phyloP scores from a whole-genome alignment of 2,113 vertebrate species.

The Alethe castanea region DNA sequence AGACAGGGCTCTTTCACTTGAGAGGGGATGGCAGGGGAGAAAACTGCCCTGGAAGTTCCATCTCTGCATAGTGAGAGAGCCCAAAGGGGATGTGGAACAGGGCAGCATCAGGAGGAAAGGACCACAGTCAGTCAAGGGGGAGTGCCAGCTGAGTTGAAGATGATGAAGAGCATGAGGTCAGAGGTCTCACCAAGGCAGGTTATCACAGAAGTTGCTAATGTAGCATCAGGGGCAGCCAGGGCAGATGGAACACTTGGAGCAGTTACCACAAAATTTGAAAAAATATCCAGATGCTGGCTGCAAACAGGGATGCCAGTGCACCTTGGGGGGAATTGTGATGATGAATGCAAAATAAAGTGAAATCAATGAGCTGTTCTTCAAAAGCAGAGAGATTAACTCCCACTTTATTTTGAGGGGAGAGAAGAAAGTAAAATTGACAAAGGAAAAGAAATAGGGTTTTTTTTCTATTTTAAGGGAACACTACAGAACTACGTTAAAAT shows the following conservation, averaged over 20 bases:
- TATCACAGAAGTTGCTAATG: rapidly evolving
- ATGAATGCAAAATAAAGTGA: not conserved
- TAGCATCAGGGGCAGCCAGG: not conserved
- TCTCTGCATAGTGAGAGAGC: not conserved
- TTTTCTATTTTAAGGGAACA: not conserved
- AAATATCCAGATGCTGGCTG: not conserved
- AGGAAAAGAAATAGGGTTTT: not conserved
- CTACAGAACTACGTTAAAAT: not conserved
- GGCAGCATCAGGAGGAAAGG: not conserved
- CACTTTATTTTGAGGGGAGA: not conserved
- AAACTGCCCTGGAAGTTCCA: not conserved
- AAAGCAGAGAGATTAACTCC: not conserved
- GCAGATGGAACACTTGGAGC: not conserved
- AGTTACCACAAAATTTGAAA: not conserved
- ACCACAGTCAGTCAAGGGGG: not conserved
- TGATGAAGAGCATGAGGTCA: not conserved
- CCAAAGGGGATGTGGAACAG: not conserved
- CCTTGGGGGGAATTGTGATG: not conserved
- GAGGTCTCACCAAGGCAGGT: not conserved
- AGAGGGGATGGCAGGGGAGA: not conserved
- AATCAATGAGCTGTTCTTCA: not conserved
- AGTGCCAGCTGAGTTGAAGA: not conserved
- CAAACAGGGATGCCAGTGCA: not conserved
- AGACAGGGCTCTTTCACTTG: not conserved
- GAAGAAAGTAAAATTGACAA: not conserved